Conservation (phyloP, 2,888 invertebrate genomes). For the Buathra laborator region DNA sequence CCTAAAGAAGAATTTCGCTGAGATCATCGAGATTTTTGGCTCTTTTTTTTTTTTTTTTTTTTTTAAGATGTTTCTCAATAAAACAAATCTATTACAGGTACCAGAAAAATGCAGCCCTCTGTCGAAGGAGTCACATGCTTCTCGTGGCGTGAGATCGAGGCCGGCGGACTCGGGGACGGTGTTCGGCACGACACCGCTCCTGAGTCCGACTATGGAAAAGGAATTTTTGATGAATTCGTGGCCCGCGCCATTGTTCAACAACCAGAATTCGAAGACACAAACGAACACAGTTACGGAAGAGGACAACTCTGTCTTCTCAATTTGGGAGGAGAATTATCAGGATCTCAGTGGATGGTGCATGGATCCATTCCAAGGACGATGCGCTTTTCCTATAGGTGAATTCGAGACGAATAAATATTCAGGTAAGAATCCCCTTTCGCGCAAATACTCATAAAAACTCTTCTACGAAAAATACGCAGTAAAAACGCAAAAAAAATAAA, state of each 20-base stretch:
- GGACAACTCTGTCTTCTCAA: slow-evolving; percentile 69
- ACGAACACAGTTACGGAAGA: slow-evolving; percentile 66
- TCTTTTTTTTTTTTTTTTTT: slow-evolving; percentile 21
- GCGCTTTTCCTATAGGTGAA: slow-evolving; percentile 84
- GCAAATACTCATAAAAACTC: background rate
- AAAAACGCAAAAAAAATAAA: background rate
- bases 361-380: slow-evolving; percentile 79
- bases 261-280: slow-evolving; percentile 23
- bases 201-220: slow-evolving; percentile 79
- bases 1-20: slow-evolving; percentile 23
- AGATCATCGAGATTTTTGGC: background rate
- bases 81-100: slow-evolving; percentile 71
- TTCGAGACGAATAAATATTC: slow-evolving; percentile 77
- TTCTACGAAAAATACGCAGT: background rate
- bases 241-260: slow-evolving; percentile 49
- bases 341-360: slow-evolving; percentile 89
- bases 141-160: slow-evolving; percentile 84
- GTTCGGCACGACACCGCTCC: slow-evolving; percentile 74
- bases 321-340: slow-evolving; percentile 89
- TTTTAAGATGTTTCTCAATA: slow-evolving; percentile 65
- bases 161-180: slow-evolving; percentile 68
- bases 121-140: slow-evolving; percentile 79
- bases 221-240: slow-evolving; percentile 74
- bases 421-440: slow-evolving; percentile 73
- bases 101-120: slow-evolving; percentile 81